A percentile compares a stretch with the other conserved stretches of the same genome.
These are phyloP conservation scores for Ctenoplectra terminalis DNA, from an alignment of 1,140 invertebrate species.

Conservation along the genomic window DNA sequence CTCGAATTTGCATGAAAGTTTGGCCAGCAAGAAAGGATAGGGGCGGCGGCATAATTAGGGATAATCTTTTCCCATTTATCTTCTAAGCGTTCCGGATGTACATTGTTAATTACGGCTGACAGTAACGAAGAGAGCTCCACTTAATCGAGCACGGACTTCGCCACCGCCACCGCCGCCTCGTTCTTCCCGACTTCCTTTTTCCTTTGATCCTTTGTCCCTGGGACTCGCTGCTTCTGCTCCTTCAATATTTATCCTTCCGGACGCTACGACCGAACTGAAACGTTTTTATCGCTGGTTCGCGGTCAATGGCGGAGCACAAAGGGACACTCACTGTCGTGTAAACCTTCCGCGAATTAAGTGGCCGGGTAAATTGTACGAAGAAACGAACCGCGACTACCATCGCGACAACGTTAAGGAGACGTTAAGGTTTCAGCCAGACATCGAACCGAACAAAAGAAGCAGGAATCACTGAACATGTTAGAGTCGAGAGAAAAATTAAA, in stretches of 20 bases:
- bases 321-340: not conserved
- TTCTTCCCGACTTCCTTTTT: constrained; percentile 41
- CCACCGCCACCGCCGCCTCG: not conserved
- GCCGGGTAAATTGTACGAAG: constrained; percentile 2
- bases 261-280: not conserved
- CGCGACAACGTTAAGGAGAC: not conserved
- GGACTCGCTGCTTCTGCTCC: not conserved
- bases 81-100: constrained; percentile 59
- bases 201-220: constrained; percentile 49
- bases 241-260: constrained; percentile 53
- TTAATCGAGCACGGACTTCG: constrained; percentile 55
- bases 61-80: constrained; percentile 66
- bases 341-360: constrained; percentile 28
- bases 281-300: constrained; percentile 28
- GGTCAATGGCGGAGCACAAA: constrained; percentile 14
- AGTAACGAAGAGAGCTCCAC: constrained; percentile 56
- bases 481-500: not conserved
- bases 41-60: constrained; percentile 44
- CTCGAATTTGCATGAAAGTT: constrained; percentile 48
- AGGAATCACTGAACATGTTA: too few relatives aligned
- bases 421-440: not conserved
- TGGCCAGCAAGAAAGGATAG: not conserved
- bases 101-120: constrained; percentile 66
- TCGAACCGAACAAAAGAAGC: too few relatives aligned
- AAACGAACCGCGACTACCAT: not conserved